Evolutionary conservation across 2,888 invertebrate genomes (phyloP).

Genomic region (Pyrgus malvae): DNA sequence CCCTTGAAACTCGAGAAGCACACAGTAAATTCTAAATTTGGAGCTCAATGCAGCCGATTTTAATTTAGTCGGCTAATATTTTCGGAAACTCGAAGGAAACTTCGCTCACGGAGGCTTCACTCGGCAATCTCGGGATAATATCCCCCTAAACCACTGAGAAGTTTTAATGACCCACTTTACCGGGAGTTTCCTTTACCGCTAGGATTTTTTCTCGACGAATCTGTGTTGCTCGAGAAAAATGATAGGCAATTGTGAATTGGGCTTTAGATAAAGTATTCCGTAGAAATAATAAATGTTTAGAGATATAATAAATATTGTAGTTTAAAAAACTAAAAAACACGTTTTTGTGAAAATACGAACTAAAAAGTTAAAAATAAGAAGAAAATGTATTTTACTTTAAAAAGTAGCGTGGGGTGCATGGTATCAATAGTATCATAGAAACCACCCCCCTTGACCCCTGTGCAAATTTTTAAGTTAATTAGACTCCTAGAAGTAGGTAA

Average conservation of each 20-base stretch:
- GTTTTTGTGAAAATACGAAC: too few species aligned
- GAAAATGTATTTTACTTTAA: too few species aligned
- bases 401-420: too few species aligned
- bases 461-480: too few species aligned
- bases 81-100: conserved; percentile 39
- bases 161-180: conserved; percentile 57
- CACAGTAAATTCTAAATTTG: conserved; percentile 26
- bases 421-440: too few species aligned
- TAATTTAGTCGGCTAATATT: conserved; percentile 40
- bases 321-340: too few species aligned
- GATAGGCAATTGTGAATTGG: conserved; percentile 2
- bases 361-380: too few species aligned
- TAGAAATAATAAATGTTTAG: too few species aligned
- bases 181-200: conserved; percentile 43
- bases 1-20: conserved; percentile 17
- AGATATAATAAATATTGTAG: too few species aligned
- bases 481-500: too few species aligned
- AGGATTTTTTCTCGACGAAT: conserved; percentile 37
- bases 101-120: conserved; percentile 43
- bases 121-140: conserved; percentile 54
- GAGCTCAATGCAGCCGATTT: conserved; percentile 33
- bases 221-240: conserved; percentile 13
- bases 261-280: not conserved
- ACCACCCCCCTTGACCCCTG: too few species aligned
- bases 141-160: conserved; percentile 51